Evolutionary conservation across 2,113 vertebrate genomes (phyloP), one percentile per base, ranked within the genome.

Genomic region (Bombycilla garrulus): DNA sequence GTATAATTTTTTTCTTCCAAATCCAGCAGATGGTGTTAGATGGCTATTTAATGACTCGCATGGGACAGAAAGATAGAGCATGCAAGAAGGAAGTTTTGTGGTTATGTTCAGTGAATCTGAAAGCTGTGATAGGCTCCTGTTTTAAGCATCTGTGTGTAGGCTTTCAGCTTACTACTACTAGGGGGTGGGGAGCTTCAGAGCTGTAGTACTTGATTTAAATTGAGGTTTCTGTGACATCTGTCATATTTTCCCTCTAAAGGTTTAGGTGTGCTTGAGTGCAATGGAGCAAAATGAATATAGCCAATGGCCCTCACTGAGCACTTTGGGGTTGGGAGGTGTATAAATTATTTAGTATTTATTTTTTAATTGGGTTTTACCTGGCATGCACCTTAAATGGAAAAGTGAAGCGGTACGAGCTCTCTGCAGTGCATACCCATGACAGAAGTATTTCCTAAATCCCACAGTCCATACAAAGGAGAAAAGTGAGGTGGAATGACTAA

Each of bases 1-100:
- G 6, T 62, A 15, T 51, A 1, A 18, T 18, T 56, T 60, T 86
- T 85, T 82, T 81, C 91, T 72, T 65, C n/a, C 25, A 56, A 76
- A 73, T 81, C 96, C 94, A 96, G 95, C 90, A 97, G 96, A 92
- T 97, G 96, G 97, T 95, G 97, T 96, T 96, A 96, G 95, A 90
- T 62, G 81, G 95, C 94, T 94, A 74, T 81, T 95, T 88, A 88
- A 97, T 95, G 90, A 81, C 61, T 96, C 8, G 5, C 85, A 71
- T 20, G 48, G 73, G 64, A 85, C 12, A 6, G 74, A 80, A 94
- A 91, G 64, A 81, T 2, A 44, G 64, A 89, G 60, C 35, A 56
- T 65, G 56, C 58, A 87, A 79, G 56, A 36, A 45, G 12, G 45
- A 62, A 40, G 45, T 48, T 96, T 69, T 86, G 60, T 58, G 84